Evolutionary conservation across 2,888 invertebrate genomes (phyloP).

Genomic region (Aspidiotus destructor): DNA sequence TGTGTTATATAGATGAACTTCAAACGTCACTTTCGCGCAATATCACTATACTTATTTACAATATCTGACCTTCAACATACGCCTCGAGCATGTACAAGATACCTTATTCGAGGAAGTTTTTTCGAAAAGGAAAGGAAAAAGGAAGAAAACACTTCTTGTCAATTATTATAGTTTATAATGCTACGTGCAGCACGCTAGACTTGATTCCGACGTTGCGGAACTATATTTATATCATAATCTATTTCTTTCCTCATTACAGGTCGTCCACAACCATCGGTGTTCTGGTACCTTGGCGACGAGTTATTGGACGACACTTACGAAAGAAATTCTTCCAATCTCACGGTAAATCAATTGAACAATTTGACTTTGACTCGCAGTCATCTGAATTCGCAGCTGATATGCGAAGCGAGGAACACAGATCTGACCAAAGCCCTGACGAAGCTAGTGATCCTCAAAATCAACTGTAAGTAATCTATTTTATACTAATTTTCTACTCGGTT

Average conservation of each 20-base stretch:
- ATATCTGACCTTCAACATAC: no score
- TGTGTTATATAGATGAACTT: no score
- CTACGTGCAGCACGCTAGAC: no score
- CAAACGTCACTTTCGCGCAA: no score
- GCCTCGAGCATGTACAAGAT: no score
- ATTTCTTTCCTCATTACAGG: conserved; percentile 35
- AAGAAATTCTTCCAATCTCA: conserved; percentile 40
- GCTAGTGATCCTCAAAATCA: conserved; percentile 70
- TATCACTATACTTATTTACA: no score
- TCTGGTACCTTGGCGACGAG: conserved; percentile 43
- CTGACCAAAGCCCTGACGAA: conserved; percentile 66
- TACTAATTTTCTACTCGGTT: no score
- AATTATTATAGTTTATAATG: no score
- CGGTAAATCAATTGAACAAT: conserved; percentile 41
- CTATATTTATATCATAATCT: neutral
- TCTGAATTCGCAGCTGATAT: conserved; percentile 69
- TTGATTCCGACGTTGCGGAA: neutral
- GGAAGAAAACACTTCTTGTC: no score
- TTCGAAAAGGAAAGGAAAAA: no score
- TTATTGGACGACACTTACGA: conserved; percentile 42
- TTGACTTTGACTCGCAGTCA: conserved; percentile 73
- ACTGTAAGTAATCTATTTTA: conserved; percentile 57
- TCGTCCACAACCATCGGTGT: conserved; percentile 39
- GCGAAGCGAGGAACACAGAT: conserved; percentile 80
- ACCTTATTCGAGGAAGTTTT: no score